Percentiles rank a stretch among this genome's conserved stretches.
phyloP scores from a whole-genome alignment of 2,888 invertebrate species.

The Pocota personata region DNA sequence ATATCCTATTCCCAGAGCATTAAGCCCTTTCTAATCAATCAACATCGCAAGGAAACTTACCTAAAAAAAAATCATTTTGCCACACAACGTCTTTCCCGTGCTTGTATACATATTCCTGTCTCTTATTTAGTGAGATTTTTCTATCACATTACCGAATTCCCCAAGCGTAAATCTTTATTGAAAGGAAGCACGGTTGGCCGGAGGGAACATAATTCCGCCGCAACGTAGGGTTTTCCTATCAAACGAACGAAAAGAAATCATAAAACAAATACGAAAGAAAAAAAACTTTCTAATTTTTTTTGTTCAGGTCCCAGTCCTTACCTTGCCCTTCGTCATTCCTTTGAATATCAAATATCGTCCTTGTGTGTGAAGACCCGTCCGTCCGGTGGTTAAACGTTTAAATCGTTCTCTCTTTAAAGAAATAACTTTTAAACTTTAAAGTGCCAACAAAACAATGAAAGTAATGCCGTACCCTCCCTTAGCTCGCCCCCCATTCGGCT shows the following conservation, averaged over 20 bases:
- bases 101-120: not conserved
- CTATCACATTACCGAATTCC: conserved; percentile 13
- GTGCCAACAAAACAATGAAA: conserved; percentile 23
- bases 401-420: conserved; percentile 10
- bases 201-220: not conserved
- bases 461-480: not conserved
- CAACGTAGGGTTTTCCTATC: not conserved
- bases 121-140: conserved; percentile 5
- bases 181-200: not conserved
- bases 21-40: conserved; percentile 19
- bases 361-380: not conserved
- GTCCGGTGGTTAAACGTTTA: conserved; percentile 12
- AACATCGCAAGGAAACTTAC: not conserved
- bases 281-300: not conserved
- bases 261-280: not conserved
- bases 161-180: conserved; percentile 22
- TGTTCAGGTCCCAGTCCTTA: too few species aligned
- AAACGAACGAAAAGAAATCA: conserved; percentile 7
- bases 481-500: not conserved
- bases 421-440: conserved; percentile 1
- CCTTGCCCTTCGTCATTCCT: not conserved
- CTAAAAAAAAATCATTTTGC: not conserved
- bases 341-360: not conserved
- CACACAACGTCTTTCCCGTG: not conserved
- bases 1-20: not conserved